A percentile compares a stretch with the other conserved stretches of the same genome.
These are phyloP conservation scores for Cricetomys ansorgei DNA, from an alignment of 2,113 vertebrate species.

Conservation along the genomic window DNA sequence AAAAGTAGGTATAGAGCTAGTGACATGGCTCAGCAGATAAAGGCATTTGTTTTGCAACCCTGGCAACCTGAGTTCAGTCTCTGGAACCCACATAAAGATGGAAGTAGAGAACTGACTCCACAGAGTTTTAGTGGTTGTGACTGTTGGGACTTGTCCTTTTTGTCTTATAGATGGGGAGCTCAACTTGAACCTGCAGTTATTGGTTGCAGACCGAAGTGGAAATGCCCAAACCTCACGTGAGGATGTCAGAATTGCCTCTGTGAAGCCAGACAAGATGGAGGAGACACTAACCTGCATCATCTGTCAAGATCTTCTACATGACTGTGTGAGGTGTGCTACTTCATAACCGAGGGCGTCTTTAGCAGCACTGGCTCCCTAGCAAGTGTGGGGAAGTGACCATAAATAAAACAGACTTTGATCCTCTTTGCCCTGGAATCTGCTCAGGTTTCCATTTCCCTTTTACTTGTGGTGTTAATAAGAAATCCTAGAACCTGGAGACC, in stretches of 20 bases:
- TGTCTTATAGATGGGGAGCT: conserved; percentile 78
- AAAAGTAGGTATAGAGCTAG: not conserved
- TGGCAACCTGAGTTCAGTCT: not conserved
- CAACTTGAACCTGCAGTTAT: conserved; percentile 65
- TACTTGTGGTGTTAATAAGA: not conserved
- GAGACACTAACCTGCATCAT: conserved; percentile 97
- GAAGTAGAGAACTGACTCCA: not conserved
- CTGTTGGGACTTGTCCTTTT: not conserved
- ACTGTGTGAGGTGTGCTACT: conserved; percentile 93
- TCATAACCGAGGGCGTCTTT: not conserved
- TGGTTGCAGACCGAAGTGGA: conserved; percentile 72
- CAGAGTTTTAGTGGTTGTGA: not conserved
- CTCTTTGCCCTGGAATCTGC: not conserved
- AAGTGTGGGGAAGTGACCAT: not conserved
- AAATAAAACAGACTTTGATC: not conserved
- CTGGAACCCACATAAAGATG: not conserved
- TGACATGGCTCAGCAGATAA: not conserved
- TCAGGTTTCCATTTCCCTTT: not conserved
- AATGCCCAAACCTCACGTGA: conserved; percentile 55
- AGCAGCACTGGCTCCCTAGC: not conserved
- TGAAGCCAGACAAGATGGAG: conserved; percentile 97
- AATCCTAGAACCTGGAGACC: not conserved
- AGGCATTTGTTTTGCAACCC: not conserved
- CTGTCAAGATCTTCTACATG: conserved; percentile 96
- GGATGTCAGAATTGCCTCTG: conserved; percentile 77